These are phyloP conservation scores for Silurus aristotelis DNA, from an alignment of 2,797 vertebrate species.

Conservation along the genomic window DNA sequence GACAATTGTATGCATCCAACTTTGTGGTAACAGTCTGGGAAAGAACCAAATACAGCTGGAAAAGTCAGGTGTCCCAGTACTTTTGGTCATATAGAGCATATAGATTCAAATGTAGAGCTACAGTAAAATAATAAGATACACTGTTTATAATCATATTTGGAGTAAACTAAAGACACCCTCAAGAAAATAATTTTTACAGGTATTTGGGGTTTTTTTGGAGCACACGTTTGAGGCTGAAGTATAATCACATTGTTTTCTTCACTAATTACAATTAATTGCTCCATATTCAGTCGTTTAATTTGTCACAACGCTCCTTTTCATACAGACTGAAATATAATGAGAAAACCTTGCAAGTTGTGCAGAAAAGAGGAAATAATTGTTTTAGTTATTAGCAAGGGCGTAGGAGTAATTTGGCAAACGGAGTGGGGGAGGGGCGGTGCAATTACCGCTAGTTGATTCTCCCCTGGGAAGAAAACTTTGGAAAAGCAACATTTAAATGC, in stretches of 20 bases:
- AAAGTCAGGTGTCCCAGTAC: too few relatives aligned
- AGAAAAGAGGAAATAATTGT: conserved; percentile 47
- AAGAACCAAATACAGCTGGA: too few relatives aligned
- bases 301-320: conserved; percentile 64
- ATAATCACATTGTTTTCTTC: conserved; percentile 52
- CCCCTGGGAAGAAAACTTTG: conserved; percentile 22
- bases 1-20: too few relatives aligned
- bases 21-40: too few relatives aligned
- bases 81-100: too few relatives aligned
- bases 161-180: conserved; percentile 15
- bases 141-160: not conserved
- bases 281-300: conserved; percentile 65
- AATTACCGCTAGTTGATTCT: conserved; percentile 37
- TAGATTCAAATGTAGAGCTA: not conserved
- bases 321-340: conserved; percentile 62
- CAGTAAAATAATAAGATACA: not conserved
- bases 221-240: conserved; percentile 39
- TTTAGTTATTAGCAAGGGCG: conserved; percentile 56
- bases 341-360: conserved; percentile 48
- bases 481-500: conserved; percentile 24
- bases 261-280: conserved; percentile 66
- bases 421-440: conserved; percentile 45
- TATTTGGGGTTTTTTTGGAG: conserved; percentile 51
- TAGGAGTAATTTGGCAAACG: conserved; percentile 52
- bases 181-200: conserved; percentile 58